Conservation (phyloP, 1,140 invertebrate genomes). For the Trypoxylus dichotomus region DNA sequence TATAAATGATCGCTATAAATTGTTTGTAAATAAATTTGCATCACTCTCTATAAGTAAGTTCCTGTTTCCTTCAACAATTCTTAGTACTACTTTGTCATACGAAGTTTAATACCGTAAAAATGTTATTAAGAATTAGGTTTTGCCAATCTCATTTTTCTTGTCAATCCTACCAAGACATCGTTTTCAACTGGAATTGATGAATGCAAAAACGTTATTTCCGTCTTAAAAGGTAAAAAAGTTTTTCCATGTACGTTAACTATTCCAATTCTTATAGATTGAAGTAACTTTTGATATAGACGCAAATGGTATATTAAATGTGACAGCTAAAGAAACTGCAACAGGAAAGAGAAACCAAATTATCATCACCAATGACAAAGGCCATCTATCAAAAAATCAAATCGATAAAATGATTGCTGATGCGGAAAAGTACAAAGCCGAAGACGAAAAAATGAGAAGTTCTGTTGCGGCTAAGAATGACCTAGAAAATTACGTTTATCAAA, state of each 20-base stretch:
- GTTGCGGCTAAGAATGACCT: conserved; percentile 69
- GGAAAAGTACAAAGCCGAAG: conserved; percentile 60
- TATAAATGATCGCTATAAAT: too few species aligned
- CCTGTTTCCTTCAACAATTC: too few species aligned
- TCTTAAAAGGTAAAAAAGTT: too few species aligned
- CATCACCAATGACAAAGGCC: conserved; percentile 56
- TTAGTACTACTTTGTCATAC: too few species aligned
- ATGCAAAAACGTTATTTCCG: too few species aligned
- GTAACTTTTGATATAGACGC: conserved; percentile 60
- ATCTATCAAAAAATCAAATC: conserved; percentile 55
- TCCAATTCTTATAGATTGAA: conserved; percentile 40
- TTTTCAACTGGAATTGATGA: too few species aligned
- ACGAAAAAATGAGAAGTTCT: conserved; percentile 57
- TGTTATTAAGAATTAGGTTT: too few species aligned
- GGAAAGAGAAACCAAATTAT: conserved; percentile 55
- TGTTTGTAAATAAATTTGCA: too few species aligned
- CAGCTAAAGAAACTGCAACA: conserved; percentile 59
- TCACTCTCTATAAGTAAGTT: too few species aligned
- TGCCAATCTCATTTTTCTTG: too few species aligned
- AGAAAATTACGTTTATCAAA: conserved; percentile 73
- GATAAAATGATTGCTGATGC: conserved; percentile 63
- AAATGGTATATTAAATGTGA: conserved; percentile 64
- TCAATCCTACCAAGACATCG: too few species aligned
- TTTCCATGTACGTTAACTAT: neutral
- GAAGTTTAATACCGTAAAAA: too few species aligned